phyloP scores from a whole-genome alignment of 2,113 vertebrate genomes.

The Synchiropus splendidus region DNA sequence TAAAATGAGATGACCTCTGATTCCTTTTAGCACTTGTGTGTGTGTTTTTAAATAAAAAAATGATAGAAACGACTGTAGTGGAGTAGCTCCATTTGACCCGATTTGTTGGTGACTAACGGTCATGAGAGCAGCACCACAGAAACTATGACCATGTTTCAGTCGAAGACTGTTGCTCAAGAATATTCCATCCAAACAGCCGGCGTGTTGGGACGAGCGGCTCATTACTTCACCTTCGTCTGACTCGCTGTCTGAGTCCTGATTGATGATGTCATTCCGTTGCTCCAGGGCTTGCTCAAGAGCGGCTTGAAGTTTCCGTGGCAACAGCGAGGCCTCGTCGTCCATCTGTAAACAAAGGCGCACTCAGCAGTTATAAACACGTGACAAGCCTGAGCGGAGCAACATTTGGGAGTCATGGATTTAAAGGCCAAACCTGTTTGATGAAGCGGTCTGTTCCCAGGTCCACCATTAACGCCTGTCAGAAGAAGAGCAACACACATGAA shows the following conservation, averaged over 20 bases:
- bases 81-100: too few species aligned
- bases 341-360: slow-evolving; percentile 68
- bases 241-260: slow-evolving; percentile 96
- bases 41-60: too few species aligned
- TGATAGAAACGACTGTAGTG: too few species aligned
- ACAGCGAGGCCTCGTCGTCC: slow-evolving; percentile 93
- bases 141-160: slow-evolving; percentile 3
- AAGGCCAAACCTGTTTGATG: slow-evolving; percentile 82
- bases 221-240: slow-evolving; percentile 86
- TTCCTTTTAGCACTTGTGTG: too few species aligned
- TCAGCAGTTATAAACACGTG: slow-evolving; percentile 41
- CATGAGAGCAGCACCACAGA: not conserved
- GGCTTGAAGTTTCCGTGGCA: slow-evolving; percentile 94
- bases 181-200: slow-evolving; percentile 14
- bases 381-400: too few species aligned
- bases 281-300: slow-evolving; percentile 96
- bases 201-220: slow-evolving; percentile 4
- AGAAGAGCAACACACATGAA: too few species aligned
- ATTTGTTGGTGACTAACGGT: not conserved
- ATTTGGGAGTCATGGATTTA: not conserved
- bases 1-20: too few species aligned
- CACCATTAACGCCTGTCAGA: slow-evolving; percentile 94
- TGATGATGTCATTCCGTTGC: slow-evolving; percentile 91
- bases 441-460: slow-evolving; percentile 94
- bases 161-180: slow-evolving; percentile 7